Conservation (phyloP, 2,113 vertebrate species). For the Orthonyx spaldingii region DNA sequence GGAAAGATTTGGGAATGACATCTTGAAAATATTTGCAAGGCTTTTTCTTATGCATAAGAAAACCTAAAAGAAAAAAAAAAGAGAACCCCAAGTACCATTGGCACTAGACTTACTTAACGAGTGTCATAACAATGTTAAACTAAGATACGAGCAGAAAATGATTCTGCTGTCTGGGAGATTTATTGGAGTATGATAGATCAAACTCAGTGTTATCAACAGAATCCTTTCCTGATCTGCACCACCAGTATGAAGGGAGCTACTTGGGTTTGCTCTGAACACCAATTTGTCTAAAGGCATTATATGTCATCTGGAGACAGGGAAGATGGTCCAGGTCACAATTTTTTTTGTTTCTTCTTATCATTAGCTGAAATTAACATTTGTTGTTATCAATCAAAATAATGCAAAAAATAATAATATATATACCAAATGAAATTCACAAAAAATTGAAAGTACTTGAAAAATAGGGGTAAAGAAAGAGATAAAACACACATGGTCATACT, state of each 20-base stretch:
- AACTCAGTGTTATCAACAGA: background rate
- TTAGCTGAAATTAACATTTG: background rate
- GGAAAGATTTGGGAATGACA: background rate
- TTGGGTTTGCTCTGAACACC: background rate
- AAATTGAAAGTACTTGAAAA: background rate
- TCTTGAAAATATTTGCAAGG: background rate
- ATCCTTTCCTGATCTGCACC: background rate
- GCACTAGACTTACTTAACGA: background rate
- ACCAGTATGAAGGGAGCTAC: background rate
- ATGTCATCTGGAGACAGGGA: background rate
- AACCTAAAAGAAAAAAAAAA: background rate
- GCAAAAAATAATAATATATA: background rate
- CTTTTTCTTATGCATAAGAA: background rate
- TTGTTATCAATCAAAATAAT: background rate
- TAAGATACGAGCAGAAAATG: background rate
- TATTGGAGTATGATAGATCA: background rate
- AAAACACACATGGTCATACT: accelerated
- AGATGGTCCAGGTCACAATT: background rate
- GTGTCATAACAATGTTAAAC: background rate
- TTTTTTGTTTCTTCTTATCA: background rate
- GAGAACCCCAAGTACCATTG: accelerated
- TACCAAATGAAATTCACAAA: background rate
- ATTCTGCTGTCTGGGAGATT: background rate
- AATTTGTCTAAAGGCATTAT: background rate
- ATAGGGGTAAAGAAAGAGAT: accelerated